Evolutionary conservation across 2,113 vertebrate species (phyloP).

Genomic region (Lamprotornis superbus): DNA sequence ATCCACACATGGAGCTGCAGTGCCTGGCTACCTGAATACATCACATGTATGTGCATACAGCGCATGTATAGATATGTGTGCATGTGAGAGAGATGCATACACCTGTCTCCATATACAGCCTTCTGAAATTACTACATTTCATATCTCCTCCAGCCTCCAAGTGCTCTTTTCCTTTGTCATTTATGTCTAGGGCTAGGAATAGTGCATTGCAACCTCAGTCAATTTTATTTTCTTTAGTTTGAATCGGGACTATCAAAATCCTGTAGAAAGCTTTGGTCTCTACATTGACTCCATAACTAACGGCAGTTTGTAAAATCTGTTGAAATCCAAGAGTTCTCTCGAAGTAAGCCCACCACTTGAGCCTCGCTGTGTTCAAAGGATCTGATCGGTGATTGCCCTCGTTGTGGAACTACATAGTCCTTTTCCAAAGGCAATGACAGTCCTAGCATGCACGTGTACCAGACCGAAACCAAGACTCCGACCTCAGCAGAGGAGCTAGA

Average conservation of each 20-base stretch:
- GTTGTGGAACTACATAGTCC: rapidly evolving
- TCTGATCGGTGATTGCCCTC: too few species aligned
- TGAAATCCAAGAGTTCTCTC: neutral
- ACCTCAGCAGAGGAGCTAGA: neutral
- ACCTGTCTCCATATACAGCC: rapidly evolving
- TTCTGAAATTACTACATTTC: neutral
- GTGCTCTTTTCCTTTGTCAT: neutral
- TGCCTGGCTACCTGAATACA: rapidly evolving
- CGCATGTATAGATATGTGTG: rapidly evolving
- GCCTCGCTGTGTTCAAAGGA: neutral
- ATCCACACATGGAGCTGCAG: neutral
- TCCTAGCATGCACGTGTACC: rapidly evolving
- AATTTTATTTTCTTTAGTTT: neutral
- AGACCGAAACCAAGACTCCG: neutral
- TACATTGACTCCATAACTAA: rapidly evolving
- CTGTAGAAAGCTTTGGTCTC: neutral
- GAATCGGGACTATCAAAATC: neutral
- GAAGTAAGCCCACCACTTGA: neutral
- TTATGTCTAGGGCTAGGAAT: neutral
- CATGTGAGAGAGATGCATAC: neutral
- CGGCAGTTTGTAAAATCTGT: rapidly evolving
- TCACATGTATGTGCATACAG: rapidly evolving
- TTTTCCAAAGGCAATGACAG: neutral
- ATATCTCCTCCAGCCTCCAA: neutral
- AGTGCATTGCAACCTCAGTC: rapidly evolving